Conservation (phyloP, 1,140 invertebrate species). For the Agrypnia vestita region DNA sequence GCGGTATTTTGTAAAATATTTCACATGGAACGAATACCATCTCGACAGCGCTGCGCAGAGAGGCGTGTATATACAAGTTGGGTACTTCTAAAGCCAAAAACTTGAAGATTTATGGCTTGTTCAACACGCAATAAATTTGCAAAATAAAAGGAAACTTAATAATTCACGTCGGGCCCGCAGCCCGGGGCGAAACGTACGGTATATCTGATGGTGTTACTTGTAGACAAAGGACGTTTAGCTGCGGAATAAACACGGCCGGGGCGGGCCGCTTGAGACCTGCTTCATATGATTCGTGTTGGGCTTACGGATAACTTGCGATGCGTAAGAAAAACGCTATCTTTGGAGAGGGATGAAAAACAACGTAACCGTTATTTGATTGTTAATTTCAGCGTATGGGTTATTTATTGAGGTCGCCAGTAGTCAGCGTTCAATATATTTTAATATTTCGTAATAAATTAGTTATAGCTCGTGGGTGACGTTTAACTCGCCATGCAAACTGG, state of each 20-base stretch:
- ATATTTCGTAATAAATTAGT: no score
- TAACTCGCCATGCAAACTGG: no score
- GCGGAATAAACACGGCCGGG: constrained; percentile 49
- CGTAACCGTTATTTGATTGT: no score
- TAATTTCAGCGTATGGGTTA: no score
- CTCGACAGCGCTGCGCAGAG: constrained; percentile 14
- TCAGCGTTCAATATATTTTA: no score
- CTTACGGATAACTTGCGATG: neutral
- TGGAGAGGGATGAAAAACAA: no score
- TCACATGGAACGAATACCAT: constrained; percentile 6
- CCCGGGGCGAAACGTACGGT: constrained; percentile 31
- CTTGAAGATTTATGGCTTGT: constrained; percentile 57
- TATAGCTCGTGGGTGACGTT: no score
- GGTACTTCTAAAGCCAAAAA: constrained; percentile 45
- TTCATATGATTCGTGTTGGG: constrained; percentile 11
- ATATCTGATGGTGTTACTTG: constrained; percentile 48
- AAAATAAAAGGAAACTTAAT: constrained; percentile 60
- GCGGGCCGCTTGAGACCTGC: constrained; percentile 13
- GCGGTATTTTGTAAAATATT: constrained; percentile 42
- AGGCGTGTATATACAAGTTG: constrained; percentile 29
- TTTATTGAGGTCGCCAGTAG: no score
- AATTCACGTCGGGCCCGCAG: constrained; percentile 46
- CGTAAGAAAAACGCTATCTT: no score
- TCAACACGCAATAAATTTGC: constrained; percentile 58
- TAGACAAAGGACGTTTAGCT: constrained; percentile 57